A percentile compares a stretch with the other conserved stretches of the same genome.
phyloP scores from a whole-genome alignment of 1,140 invertebrate genomes.

The Leptestheria dahalacensis region DNA sequence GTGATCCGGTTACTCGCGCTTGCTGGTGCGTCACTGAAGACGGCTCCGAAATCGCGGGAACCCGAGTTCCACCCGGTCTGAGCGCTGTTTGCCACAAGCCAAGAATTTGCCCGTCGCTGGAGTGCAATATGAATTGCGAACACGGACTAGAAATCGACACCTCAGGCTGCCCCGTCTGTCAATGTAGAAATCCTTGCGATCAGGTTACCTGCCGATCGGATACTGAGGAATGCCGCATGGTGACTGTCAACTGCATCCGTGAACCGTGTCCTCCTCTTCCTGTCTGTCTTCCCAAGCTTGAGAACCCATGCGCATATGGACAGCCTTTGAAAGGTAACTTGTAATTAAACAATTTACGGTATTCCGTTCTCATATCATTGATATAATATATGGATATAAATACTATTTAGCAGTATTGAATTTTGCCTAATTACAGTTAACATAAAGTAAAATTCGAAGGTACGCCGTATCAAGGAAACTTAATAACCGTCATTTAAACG shows the following conservation, averaged over 20 bases:
- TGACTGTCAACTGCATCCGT: conserved; percentile 35
- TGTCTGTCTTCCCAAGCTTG: conserved; percentile 57
- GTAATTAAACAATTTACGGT: no score
- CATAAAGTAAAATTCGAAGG: no score
- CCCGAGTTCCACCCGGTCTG: conserved; percentile 23
- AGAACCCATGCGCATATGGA: conserved; percentile 52
- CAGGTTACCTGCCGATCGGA: conserved; percentile 29
- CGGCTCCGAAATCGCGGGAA: conserved; percentile 28
- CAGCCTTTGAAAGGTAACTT: conserved; percentile 34
- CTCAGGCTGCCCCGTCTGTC: conserved; percentile 27
- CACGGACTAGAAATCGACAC: conserved; percentile 48
- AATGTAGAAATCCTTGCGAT: conserved; percentile 28
- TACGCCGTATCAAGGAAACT: background rate
- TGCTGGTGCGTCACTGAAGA: conserved; percentile 31
- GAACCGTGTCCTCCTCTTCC: conserved; percentile 56
- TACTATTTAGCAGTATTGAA: no score
- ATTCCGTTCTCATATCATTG: no score
- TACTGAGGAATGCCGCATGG: conserved; percentile 41
- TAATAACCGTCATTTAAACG: background rate
- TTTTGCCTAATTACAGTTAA: no score
- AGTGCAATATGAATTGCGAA: conserved; percentile 45
- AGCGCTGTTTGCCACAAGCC: conserved; percentile 24
- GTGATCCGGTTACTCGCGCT: conserved; percentile 24
- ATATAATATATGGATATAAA: no score
- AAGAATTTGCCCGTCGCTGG: conserved; percentile 19